Base-by-base conservation (phyloP, 2,113 vertebrate species). In the Tetraodon nigroviridis region DNA sequence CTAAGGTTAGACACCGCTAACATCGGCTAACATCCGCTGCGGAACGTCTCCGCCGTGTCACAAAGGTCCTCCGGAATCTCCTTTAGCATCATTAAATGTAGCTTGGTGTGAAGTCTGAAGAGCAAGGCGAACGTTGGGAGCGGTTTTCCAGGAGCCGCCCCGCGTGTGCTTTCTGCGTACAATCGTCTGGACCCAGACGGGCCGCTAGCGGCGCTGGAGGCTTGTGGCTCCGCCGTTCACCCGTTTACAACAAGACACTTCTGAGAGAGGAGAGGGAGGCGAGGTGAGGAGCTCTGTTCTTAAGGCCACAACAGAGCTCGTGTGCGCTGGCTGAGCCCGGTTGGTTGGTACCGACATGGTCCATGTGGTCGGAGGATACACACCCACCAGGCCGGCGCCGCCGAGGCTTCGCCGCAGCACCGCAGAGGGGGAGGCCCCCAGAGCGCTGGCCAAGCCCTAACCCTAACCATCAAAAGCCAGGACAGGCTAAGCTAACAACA, bases 171-270 rank as follows among this genome's bases (percentile, higher is more conserved):
- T 81, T 51, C 65, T 69, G 70, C 66, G 32, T 82, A 86, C 85
- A 84, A 82, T 81, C 80, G 59, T 69, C 0, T 68, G 2, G 48
- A 58, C 60, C 57, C 48, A 49, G n/a, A 20, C 6, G 45, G 49
- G 46, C 51, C 7, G 47, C 61, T 29, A 47, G 67, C n/a, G n/a
- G 60, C 45, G 15, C 60, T 67, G 61, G 54, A 68, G 60, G 68
- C 81, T 73, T 80, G 83, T 72, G 71, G 65, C 63, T 58, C 79
- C 2, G 16, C 59, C 64, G 55, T 69, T 48, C 60, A 73, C 77
- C 53, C 56, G 55, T 17, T 62, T 78, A 37, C 75, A 85, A 77
- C 75, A 86, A 87, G 82, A 87, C 79, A 83, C 82, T 80, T 84
- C 67, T 67, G 69, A 73, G 68, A 81, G 57, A 46, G 18, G 51